phyloP scores from a whole-genome alignment of 2,888 invertebrate species.

The Anoplius nigerrimus region DNA sequence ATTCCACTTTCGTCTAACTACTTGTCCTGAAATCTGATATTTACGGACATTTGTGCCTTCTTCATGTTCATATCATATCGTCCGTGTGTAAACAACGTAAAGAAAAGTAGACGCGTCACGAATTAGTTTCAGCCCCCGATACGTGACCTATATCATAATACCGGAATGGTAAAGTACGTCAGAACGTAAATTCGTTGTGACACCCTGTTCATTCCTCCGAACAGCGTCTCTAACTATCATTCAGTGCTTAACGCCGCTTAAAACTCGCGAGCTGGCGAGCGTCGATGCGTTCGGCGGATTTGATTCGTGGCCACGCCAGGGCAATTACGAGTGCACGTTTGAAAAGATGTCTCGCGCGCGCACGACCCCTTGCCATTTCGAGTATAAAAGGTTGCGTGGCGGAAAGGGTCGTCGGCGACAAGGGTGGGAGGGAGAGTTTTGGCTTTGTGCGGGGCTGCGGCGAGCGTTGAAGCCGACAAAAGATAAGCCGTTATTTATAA shows the following conservation, averaged over 20 bases:
- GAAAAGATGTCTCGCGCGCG: constrained; percentile 59
- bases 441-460: constrained; percentile 56
- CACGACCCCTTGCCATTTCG: constrained; percentile 49
- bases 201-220: background rate
- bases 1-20: too few species aligned
- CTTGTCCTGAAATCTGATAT: too few species aligned
- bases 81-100: too few species aligned
- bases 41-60: too few species aligned
- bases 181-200: background rate
- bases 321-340: constrained; percentile 71
- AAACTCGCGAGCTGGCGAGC: background rate
- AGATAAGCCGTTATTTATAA: constrained; percentile 74
- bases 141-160: too few species aligned
- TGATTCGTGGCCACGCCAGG: constrained; percentile 67
- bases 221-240: background rate
- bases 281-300: constrained; percentile 47
- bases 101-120: too few species aligned
- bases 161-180: background rate
- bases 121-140: too few species aligned
- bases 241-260: constrained; percentile 19
- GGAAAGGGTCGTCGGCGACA: constrained; percentile 12
- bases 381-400: constrained; percentile 47
- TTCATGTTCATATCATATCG: too few species aligned
- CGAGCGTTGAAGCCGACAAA: constrained; percentile 68
- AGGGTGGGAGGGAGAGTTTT: constrained; percentile 39